These are phyloP conservation scores for Latrodectus geometricus DNA, from an alignment of 1,140 invertebrate species.

Conservation along the genomic window DNA sequence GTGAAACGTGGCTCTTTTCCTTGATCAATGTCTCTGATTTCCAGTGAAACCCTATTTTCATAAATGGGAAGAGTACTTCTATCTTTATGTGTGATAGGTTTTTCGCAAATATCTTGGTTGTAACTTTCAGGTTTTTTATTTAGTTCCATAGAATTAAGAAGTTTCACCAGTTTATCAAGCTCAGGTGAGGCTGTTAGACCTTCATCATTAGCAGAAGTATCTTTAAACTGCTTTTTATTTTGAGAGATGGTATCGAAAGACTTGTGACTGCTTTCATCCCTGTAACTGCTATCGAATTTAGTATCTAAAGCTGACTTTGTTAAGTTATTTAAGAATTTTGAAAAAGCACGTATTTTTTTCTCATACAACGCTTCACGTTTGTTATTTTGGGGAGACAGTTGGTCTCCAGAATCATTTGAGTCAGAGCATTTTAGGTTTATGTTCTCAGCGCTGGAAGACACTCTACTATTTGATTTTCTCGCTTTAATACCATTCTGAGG, in stretches of 20 bases:
- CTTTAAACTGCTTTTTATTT: background rate
- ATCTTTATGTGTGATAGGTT: background rate
- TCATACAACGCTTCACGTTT: slow-evolving; percentile 29
- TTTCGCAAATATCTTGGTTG: background rate
- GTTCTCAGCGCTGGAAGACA: background rate
- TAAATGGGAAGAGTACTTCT: background rate
- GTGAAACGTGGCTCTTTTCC: background rate
- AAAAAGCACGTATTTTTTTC: slow-evolving; percentile 42
- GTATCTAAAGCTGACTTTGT: slow-evolving; percentile 5
- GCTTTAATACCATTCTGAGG: background rate
- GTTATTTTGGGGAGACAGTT: background rate
- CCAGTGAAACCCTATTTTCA: slow-evolving; percentile 11
- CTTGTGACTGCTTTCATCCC: background rate
- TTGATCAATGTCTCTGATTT: background rate
- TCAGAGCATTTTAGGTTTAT: background rate
- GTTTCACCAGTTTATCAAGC: slow-evolving; percentile 12
- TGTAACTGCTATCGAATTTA: slow-evolving; percentile 5
- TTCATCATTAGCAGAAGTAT: background rate
- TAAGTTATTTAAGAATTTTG: slow-evolving; percentile 35
- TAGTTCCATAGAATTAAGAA: background rate
- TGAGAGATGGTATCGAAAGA: background rate
- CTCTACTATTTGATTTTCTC: background rate
- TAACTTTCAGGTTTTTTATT: background rate
- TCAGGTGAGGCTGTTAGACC: background rate
- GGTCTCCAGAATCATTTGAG: background rate